A percentile compares a stretch with the other conserved stretches of the same genome.
phyloP scores from a whole-genome alignment of 2,113 vertebrate species.

The Vulpes lagopus region DNA sequence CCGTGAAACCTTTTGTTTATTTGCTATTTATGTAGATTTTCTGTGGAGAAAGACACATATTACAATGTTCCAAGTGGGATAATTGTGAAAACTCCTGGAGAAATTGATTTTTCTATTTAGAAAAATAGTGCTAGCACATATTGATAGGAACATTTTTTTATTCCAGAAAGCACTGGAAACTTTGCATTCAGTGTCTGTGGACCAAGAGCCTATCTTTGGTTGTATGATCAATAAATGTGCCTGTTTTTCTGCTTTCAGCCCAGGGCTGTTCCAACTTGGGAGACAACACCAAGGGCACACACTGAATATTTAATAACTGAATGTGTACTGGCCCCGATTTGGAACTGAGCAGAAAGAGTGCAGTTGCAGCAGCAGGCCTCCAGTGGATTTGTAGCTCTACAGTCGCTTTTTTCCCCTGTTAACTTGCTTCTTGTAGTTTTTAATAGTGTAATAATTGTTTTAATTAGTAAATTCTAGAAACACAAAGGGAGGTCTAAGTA shows the following conservation, averaged over 20 bases:
- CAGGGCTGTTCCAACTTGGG: constrained; percentile 48
- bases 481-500: constrained; percentile 62
- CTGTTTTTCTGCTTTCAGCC: constrained; percentile 48
- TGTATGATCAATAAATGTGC: constrained; percentile 48
- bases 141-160: neutral
- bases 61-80: neutral
- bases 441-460: constrained; percentile 63
- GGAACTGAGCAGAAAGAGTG: constrained; percentile 35
- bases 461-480: constrained; percentile 63
- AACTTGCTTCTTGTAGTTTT: constrained; percentile 64
- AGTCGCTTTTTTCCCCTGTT: neutral
- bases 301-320: constrained; percentile 67
- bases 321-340: constrained; percentile 58
- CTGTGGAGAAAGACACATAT: neutral
- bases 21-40: constrained; percentile 49
- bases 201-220: constrained; percentile 35
- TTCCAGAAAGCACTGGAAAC: neutral
- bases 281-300: constrained; percentile 54
- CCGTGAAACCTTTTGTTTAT: neutral
- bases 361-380: constrained; percentile 14
- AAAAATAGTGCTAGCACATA: neutral
- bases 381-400: neutral
- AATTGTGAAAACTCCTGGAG: neutral
- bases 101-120: constrained; percentile 18
- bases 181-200: neutral